Evolutionary conservation across 1,140 invertebrate genomes (phyloP).

Genomic region (Oreohelix idahoensis): DNA sequence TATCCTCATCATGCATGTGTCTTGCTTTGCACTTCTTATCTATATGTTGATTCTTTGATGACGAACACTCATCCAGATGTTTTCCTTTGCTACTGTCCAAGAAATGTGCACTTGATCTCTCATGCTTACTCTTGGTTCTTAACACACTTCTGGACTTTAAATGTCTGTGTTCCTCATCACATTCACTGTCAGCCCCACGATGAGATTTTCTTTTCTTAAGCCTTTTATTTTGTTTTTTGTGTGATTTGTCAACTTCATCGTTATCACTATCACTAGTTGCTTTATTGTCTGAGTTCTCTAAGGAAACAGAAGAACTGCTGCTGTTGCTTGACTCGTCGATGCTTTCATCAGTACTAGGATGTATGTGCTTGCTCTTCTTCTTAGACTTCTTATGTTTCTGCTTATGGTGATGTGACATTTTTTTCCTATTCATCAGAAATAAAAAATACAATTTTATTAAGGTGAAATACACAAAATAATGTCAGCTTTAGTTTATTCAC

Average conservation of each 20-base stretch:
- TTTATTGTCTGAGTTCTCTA: neutral
- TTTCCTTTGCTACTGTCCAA: neutral
- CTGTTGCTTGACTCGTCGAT: neutral
- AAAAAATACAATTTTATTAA: neutral
- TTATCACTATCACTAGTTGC: neutral
- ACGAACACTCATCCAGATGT: neutral
- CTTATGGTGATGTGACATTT: neutral
- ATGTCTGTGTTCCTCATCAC: neutral
- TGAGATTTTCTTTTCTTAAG: neutral
- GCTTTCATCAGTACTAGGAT: neutral
- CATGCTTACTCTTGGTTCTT: neutral
- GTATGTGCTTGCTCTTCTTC: neutral
- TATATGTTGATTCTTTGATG: neutral
- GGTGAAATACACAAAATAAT: too few relatives aligned
- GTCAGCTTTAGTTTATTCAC: too few relatives aligned
- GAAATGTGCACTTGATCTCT: neutral
- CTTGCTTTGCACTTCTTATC: constrained; percentile 13
- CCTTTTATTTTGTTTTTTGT: neutral
- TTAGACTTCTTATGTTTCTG: neutral
- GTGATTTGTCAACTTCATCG: neutral
- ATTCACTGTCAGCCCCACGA: constrained; percentile 19
- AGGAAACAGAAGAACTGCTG: neutral
- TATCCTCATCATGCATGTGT: constrained; percentile 6
- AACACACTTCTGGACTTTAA: neutral
- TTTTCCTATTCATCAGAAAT: neutral